Evolutionary conservation across 2,797 vertebrate species (phyloP), one percentile per base, ranked within the genome.

Genomic region (Danionella dracula): DNA sequence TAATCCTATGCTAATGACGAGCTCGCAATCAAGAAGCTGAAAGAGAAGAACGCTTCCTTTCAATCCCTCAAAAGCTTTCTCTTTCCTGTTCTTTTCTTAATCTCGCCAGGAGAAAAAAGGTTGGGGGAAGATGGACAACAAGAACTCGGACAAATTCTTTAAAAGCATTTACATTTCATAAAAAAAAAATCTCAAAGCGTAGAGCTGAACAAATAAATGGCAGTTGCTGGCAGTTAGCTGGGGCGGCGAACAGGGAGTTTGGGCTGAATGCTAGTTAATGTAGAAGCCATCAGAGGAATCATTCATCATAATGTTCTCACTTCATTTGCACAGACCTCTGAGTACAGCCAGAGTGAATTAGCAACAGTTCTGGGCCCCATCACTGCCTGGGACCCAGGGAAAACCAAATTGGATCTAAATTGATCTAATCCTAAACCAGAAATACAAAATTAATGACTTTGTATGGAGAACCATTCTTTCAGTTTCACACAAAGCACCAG

Each of bases 1-100:
- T 87, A 87, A 88, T 85, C 81, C 81, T 83, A 87, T 85, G 84
- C 76, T 89, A 86, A 88, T 87, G 82, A 86, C 77, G 69, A 21
- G 62, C 16, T 73, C 64, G 69, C 67, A 73, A 68, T 74, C 76
- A 84, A 73, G 53, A 67, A 69, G 66, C 78, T 40, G 72, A 1
- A 66, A 78, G 75, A 75, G 77, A 64, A 48, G 53, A 64, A 21
- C 23, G 38, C 38, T 21, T 65, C 32, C 35, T 66, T 45, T 66
- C 41, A 45, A 46, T 55, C 51, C 42, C 56, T 59, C 48, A 56
- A 75, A 27, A 74, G 74, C 71, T 68, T 31, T 41, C 69, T 10
- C 32, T 35, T 3, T 11, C 68, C 19, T 60, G 19, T 74, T 83
- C 80, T 76, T 63, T 68, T 79, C 74, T 68, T 78, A 32, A 37